Evolutionary conservation across 2,113 vertebrate genomes (phyloP), one percentile per base, ranked within the genome.

Genomic region (Andinoacara biseriatus): DNA sequence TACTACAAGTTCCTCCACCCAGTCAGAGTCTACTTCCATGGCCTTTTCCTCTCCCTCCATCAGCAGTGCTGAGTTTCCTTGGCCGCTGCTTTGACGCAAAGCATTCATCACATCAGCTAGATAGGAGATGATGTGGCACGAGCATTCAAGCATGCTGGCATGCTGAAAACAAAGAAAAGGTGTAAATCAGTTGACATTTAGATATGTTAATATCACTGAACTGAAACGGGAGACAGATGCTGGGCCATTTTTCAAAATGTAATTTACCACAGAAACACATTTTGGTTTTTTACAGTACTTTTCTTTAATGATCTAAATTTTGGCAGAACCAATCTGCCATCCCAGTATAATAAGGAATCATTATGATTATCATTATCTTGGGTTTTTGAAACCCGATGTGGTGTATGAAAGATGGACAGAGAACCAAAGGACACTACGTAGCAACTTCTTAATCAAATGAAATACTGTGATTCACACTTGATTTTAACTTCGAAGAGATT

Each of bases 11-110:
- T 99, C 98, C 65, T 99, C 98, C 74, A 99, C 98, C 98, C 98
- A 99, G 90, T 99, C 98, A 0, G 98, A 99, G 94, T 99, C 98
- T 85, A 99, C 97, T 83, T 99, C 98, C 74, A 99, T 98, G 2
- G 97, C 97, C 35, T 97, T 96, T 80, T 99, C 98, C 86, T 99
- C 98, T 4, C 98, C 98, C 1, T 99, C 98, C 86, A 99, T 95
- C 0, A 98, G 95, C 2, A 99, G 93, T 18, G 98, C 96, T 56
- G 96, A 96, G n/a, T 96, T 95, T 38, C 98, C 97, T 85, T 98
- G 98, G 58, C 98, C 97, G 0, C 95, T 93, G 86, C 91, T 95
- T 95, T 98, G 98, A 86, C 98, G 94, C 93, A 99, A 90, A 0
- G 98, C 98, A 2, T 98, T 99, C 87, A 99, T 99, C 74, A 99